Evolutionary conservation across 37 sponge, comb jelly and placozoan species (phyloP).

Genomic region (Ephydatia muelleri): DNA sequence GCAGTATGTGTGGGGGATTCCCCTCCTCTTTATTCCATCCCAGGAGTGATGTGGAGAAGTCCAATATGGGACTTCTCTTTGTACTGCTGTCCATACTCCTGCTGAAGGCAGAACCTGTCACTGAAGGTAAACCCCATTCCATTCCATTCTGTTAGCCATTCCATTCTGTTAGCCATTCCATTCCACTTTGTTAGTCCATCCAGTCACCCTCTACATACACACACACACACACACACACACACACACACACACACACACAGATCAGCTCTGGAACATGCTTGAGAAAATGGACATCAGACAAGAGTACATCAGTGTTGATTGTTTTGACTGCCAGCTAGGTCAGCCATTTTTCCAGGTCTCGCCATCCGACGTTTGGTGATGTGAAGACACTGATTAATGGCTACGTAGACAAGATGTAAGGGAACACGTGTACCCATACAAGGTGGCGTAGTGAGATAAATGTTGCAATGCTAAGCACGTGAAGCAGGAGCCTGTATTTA

Average conservation of each 20-base stretch:
- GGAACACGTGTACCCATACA: background rate
- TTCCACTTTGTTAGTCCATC: too few species aligned
- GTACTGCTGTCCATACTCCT: conserved; percentile 62
- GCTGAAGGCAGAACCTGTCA: conserved; percentile 54
- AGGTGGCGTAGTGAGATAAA: too few species aligned
- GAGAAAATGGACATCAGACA: background rate
- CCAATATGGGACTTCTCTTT: conserved; percentile 48
- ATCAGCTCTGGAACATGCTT: background rate
- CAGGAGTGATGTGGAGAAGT: conserved; percentile 27
- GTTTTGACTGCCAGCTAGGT: background rate
- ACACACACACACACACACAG: conserved; percentile 16
- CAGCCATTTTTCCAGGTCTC: background rate
- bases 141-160: background rate
- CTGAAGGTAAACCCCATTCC: conserved; percentile 38
- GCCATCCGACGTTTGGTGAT: conserved; percentile 57
- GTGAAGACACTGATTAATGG: conserved; percentile 49
- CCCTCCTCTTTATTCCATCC: background rate
- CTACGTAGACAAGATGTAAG: conserved; percentile 57
- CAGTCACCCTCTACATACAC: too few species aligned
- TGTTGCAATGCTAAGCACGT: too few species aligned
- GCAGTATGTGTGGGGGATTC: background rate
- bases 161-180: background rate
- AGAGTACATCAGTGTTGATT: background rate
- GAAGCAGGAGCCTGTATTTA: too few species aligned
- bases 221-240: background rate